These are phyloP conservation scores for Emmelina monodactyla DNA, from an alignment of 2,888 invertebrate genomes.

Conservation along the genomic window DNA sequence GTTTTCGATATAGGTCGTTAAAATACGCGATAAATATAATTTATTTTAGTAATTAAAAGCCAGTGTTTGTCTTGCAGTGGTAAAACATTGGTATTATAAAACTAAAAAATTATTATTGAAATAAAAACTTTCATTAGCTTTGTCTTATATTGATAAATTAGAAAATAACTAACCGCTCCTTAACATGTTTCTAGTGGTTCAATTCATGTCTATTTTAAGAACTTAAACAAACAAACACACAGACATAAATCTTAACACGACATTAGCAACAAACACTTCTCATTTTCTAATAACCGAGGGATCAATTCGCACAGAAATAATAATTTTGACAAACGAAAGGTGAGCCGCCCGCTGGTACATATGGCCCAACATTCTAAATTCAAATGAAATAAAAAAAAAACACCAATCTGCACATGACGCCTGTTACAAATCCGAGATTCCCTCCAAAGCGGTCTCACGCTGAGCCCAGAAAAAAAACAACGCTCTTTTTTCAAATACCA, in stretches of 20 bases:
- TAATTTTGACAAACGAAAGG: conserved; percentile 33
- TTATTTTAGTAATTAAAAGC: too few species aligned
- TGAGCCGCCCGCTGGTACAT: conserved; percentile 26
- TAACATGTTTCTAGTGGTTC: too few species aligned
- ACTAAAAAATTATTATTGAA: too few species aligned
- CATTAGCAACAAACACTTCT: conserved; percentile 32
- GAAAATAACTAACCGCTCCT: too few species aligned
- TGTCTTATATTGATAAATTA: too few species aligned
- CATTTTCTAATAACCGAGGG: conserved; percentile 27
- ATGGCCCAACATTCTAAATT: conserved; percentile 27
- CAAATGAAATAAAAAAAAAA: conserved; percentile 26
- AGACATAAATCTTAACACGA: conserved; percentile 24
- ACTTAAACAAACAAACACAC: conserved; percentile 36
- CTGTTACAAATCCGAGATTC: conserved; percentile 54
- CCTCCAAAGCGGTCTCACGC: conserved; percentile 62
- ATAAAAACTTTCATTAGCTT: too few species aligned
- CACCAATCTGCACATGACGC: conserved; percentile 47
- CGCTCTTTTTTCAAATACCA: conserved; percentile 42
- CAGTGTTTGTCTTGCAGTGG: too few species aligned
- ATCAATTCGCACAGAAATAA: conserved; percentile 22
- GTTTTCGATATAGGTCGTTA: too few species aligned
- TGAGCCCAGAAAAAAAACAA: conserved; percentile 43
- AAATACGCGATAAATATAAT: too few species aligned
- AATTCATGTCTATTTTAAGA: conserved; percentile 22
- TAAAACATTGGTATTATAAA: too few species aligned